Percentiles rank a stretch among this genome's conserved stretches.
phyloP scores from a whole-genome alignment of 2,113 vertebrate species.

The Eonycteris spelaea region DNA sequence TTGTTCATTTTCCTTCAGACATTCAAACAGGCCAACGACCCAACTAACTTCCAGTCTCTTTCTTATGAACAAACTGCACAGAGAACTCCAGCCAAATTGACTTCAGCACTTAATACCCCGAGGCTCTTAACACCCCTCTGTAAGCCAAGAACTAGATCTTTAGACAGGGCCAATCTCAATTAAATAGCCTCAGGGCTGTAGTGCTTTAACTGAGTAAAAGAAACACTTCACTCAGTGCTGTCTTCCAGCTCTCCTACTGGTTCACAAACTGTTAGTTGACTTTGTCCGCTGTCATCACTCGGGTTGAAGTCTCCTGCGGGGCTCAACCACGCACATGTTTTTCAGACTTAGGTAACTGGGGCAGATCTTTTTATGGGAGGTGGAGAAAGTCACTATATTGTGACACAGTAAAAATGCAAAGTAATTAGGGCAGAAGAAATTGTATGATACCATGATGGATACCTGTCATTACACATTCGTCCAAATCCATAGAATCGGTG shows the following conservation, averaged over 20 bases:
- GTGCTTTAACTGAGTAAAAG: neutral
- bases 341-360: neutral
- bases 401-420: neutral
- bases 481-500: neutral
- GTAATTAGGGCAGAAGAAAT: neutral
- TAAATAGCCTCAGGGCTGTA: neutral
- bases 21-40: neutral
- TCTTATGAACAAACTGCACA: neutral
- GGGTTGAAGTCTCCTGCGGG: neutral
- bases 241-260: neutral
- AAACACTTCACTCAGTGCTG: neutral
- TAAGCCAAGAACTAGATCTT: constrained; percentile 24
- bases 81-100: constrained; percentile 31
- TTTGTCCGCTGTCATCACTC: neutral
- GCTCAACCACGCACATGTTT: neutral
- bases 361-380: neutral
- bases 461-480: neutral
- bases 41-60: neutral
- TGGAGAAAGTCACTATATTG: neutral
- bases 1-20: constrained; percentile 34
- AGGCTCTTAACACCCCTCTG: neutral
- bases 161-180: neutral
- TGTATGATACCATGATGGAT: neutral
- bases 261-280: neutral
- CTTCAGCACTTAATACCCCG: neutral